These are phyloP conservation scores for Rhabdophis nuchalis DNA, from an alignment of 2,797 vertebrate species.

Conservation along the genomic window DNA sequence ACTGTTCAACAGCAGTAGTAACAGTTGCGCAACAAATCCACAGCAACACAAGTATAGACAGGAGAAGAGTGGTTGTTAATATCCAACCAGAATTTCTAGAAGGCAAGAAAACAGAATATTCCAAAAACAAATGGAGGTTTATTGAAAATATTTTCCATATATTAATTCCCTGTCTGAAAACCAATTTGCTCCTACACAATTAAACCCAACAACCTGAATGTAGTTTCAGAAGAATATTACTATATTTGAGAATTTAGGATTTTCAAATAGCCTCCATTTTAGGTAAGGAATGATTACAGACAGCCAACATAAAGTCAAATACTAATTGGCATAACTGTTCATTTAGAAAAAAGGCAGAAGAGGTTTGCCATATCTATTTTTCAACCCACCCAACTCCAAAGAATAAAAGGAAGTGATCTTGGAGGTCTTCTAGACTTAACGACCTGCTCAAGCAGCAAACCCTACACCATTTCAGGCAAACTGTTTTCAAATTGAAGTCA, in stretches of 20 bases:
- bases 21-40: constrained; percentile 98
- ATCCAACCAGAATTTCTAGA: constrained; percentile 95
- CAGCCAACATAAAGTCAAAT: not conserved
- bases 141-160: not conserved
- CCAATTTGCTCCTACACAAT: not conserved
- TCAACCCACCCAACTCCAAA: not conserved
- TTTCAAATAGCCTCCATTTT: not conserved
- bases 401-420: not conserved
- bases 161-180: not conserved
- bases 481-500: not conserved
- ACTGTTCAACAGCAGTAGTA: constrained; percentile 94
- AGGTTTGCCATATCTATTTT: not conserved
- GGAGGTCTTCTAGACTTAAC: not conserved
- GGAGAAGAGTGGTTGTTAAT: constrained; percentile 86
- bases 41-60: constrained; percentile 91
- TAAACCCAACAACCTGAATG: not conserved
- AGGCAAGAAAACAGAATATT: constrained; percentile 26
- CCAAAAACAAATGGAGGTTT: not conserved
- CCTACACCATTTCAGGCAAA: not conserved
- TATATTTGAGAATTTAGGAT: not conserved
- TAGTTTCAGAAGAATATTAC: not conserved
- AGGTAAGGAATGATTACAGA: not conserved
- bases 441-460: not conserved
- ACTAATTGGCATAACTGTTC: not conserved
- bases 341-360: not conserved